Percentiles rank a stretch among this genome's conserved stretches.
Evolutionary conservation across 2,888 invertebrate species (phyloP).

Genomic region (Clostera curtula): DNA sequence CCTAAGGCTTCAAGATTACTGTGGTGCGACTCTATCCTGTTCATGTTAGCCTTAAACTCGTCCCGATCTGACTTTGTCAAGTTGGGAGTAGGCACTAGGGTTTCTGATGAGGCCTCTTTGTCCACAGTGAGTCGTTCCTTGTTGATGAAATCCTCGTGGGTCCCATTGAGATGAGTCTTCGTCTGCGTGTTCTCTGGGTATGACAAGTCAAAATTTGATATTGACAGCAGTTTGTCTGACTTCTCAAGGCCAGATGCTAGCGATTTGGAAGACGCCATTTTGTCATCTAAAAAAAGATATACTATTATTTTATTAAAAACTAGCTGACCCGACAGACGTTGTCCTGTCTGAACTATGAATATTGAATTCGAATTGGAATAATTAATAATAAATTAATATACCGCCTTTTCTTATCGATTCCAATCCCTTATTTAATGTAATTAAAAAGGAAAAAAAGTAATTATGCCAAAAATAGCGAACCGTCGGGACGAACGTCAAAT

Average conservation of each 20-base stretch:
- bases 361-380: too few species aligned
- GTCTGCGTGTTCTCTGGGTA: conserved; percentile 25
- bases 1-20: conserved; percentile 50
- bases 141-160: conserved; percentile 45
- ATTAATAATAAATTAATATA: too few species aligned
- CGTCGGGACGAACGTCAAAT: too few species aligned
- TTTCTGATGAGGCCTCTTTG: conserved; percentile 31
- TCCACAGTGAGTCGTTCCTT: conserved; percentile 38
- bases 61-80: conserved; percentile 30
- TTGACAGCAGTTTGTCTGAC: conserved; percentile 29
- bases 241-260: conserved; percentile 46
- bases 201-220: conserved; percentile 48
- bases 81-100: conserved; percentile 27
- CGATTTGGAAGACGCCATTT: conserved; percentile 40
- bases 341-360: too few species aligned
- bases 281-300: conserved; percentile 28
- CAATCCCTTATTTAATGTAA: too few species aligned
- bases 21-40: conserved; percentile 67
- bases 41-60: conserved; percentile 66
- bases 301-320: too few species aligned
- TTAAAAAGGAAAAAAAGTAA: too few species aligned
- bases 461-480: too few species aligned
- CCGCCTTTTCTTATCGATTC: too few species aligned
- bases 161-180: conserved; percentile 40
- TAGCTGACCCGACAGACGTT: too few species aligned